Conservation (phyloP, 2,888 invertebrate species). For the Cheilosia impressa region DNA sequence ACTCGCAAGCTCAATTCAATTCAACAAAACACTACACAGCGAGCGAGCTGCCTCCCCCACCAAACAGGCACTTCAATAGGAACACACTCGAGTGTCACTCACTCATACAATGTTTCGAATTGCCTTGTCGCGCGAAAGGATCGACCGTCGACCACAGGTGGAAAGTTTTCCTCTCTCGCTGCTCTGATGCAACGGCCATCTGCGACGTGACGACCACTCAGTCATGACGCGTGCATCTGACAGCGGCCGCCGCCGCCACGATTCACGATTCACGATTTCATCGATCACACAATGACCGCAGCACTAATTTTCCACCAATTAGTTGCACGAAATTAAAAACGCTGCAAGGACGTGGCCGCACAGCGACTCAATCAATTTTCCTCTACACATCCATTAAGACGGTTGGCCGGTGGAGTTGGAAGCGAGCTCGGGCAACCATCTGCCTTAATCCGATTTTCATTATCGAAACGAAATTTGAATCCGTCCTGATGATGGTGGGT, state of each 20-base stretch:
- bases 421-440: constrained; percentile 35
- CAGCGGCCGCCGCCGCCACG: constrained; percentile 17
- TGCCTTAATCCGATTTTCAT: constrained; percentile 68
- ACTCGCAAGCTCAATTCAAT: constrained; percentile 44
- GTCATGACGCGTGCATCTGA: constrained; percentile 60
- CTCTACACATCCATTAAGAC: constrained; percentile 36
- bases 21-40: constrained; percentile 18
- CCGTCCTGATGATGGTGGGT: constrained; percentile 29
- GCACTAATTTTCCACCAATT: constrained; percentile 72
- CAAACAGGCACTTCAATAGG: constrained; percentile 1
- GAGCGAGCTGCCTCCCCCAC: constrained; percentile 18
- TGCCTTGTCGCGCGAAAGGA: constrained; percentile 30
- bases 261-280: constrained; percentile 65
- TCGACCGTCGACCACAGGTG: constrained; percentile 57
- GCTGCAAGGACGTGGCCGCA: constrained; percentile 8
- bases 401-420: constrained; percentile 31
- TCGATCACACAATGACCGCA: constrained; percentile 68
- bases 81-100: constrained; percentile 11
- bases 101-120: constrained; percentile 12
- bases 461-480: constrained; percentile 62
- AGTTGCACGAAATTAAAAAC: constrained; percentile 63
- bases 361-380: constrained; percentile 35
- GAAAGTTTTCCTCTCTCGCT: constrained; percentile 48
- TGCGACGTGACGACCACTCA: constrained; percentile 51
- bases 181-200: constrained; percentile 31